phyloP scores from a whole-genome alignment of 2,888 invertebrate species.

The Cataglyphis altisquamis region DNA sequence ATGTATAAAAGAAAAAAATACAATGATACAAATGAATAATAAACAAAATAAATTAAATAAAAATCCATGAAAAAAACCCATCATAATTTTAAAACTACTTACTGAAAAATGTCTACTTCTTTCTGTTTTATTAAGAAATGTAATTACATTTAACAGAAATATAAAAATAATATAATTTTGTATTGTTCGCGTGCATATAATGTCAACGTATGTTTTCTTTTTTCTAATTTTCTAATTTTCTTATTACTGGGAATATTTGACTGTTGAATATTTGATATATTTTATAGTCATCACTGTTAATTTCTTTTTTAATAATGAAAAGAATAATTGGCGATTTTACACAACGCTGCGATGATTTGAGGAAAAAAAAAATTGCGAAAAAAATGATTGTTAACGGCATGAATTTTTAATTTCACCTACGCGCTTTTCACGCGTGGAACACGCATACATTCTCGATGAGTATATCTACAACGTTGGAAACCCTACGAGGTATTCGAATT shows the following conservation, averaged over 20 bases:
- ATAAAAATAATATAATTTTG: not conserved
- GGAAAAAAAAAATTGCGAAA: not conserved
- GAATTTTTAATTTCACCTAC: constrained; percentile 52
- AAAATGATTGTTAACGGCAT: constrained; percentile 17
- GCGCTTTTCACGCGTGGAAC: constrained; percentile 35
- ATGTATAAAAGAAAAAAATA: not conserved
- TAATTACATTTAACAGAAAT: not conserved
- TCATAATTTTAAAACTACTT: not conserved
- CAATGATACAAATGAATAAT: not conserved
- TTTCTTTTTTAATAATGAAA: not conserved
- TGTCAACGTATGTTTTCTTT: not conserved
- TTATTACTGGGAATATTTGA: not conserved
- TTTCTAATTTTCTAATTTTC: not conserved
- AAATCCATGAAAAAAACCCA: not conserved
- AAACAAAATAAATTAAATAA: not conserved
- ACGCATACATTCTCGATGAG: constrained; percentile 56
- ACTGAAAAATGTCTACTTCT: not conserved
- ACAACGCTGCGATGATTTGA: not conserved
- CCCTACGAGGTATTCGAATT: constrained; percentile 73
- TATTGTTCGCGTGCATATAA: not conserved
- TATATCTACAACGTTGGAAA: constrained; percentile 70
- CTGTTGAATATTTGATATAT: not conserved
- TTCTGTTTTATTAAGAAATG: not conserved
- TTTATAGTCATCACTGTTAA: not conserved
- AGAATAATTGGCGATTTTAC: not conserved